These are phyloP conservation scores for Drosophila equinoxialis DNA, from an alignment of 1,140 invertebrate species.

Conservation along the genomic window DNA sequence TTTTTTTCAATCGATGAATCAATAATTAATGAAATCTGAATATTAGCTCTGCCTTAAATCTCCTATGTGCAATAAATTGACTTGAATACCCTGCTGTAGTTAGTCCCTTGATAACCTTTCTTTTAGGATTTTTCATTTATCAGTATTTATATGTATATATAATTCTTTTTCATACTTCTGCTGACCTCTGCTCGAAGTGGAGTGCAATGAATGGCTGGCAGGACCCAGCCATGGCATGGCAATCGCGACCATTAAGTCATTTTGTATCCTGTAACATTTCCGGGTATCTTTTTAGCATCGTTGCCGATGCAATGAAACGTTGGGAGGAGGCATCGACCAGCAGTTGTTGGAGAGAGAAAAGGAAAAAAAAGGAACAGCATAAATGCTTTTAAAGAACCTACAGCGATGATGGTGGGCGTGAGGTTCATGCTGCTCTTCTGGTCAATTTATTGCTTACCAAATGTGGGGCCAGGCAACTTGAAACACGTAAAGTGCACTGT, in stretches of 20 bases:
- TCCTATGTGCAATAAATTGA: too few relatives aligned
- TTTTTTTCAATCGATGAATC: too few relatives aligned
- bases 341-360: neutral
- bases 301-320: neutral
- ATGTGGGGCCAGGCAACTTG: conserved; percentile 56
- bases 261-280: conserved; percentile 60
- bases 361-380: neutral
- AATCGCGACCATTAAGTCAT: conserved; percentile 61
- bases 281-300: conserved; percentile 35
- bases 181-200: conserved; percentile 4
- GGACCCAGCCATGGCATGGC: conserved; percentile 24
- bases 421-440: neutral
- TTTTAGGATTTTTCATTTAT: conserved; percentile 4
- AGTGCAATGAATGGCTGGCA: conserved; percentile 15
- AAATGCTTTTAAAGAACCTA: conserved; percentile 5
- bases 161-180: neutral
- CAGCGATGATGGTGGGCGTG: neutral
- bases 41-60: too few relatives aligned
- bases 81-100: neutral
- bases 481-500: conserved; percentile 62
- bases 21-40: too few relatives aligned
- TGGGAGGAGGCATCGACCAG: neutral
- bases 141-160: neutral
- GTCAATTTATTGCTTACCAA: conserved; percentile 75
- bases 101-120: neutral